Evolutionary conservation across 2,797 vertebrate species (phyloP).

Genomic region (Trachops cirrhosus): DNA sequence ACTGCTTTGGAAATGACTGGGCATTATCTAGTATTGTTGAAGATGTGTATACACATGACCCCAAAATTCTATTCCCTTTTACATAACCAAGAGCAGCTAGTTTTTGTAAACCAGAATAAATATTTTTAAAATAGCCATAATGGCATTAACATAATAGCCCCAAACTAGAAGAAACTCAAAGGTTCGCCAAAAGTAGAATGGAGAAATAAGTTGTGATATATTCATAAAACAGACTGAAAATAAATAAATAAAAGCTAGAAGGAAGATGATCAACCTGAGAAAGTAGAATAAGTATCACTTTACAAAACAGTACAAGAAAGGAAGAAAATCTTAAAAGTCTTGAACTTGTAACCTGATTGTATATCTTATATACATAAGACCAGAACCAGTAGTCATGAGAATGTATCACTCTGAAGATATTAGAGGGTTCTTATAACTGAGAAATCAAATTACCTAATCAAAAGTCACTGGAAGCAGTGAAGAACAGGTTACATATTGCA

Average conservation of each 20-base stretch:
- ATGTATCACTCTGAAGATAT: not conserved
- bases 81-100: not conserved
- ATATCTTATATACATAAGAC: not conserved
- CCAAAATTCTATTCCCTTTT: not conserved
- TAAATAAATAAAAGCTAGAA: not conserved
- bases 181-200: not conserved
- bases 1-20: not conserved
- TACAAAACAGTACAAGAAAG: not conserved
- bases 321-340: not conserved
- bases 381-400: not conserved
- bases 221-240: not conserved
- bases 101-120: not conserved
- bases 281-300: not conserved
- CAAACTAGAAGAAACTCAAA: not conserved
- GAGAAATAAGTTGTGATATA: not conserved
- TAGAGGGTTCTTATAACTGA: not conserved
- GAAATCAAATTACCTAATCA: not conserved
- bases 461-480: not conserved
- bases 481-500: not conserved
- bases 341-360: not conserved
- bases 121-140: not conserved
- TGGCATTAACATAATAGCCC: not conserved
- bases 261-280: not conserved
- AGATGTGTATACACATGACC: not conserved
- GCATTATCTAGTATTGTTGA: not conserved